Conservation (phyloP, 2,888 invertebrate species). For the Agonopterix alstromeriana region DNA sequence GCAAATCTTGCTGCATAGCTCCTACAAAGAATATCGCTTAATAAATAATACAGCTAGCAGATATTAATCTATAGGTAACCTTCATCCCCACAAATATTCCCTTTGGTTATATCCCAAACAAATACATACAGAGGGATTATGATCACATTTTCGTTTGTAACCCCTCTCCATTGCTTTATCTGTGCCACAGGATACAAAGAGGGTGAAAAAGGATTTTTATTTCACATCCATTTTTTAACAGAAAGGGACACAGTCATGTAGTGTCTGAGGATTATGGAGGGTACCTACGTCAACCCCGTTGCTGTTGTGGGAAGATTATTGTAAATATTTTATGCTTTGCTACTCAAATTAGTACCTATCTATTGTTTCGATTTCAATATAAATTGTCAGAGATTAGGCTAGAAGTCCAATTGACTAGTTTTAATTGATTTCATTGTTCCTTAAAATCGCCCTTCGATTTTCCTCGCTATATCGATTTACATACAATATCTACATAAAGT, state of each 20-base stretch:
- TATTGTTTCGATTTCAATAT: constrained; percentile 18
- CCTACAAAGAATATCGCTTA: no score
- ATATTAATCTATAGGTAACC: neutral
- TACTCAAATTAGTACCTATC: constrained; percentile 27
- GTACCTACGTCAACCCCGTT: constrained; percentile 16
- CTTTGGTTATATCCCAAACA: constrained; percentile 37
- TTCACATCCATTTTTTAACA: constrained; percentile 47
- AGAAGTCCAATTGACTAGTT: neutral
- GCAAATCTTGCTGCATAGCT: no score
- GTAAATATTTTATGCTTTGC: constrained; percentile 42
- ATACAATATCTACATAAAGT: no score
- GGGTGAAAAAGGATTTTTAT: constrained; percentile 33
- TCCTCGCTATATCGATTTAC: no score
- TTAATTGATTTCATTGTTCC: neutral
- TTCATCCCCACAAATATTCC: neutral
- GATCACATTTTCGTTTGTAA: constrained; percentile 58
- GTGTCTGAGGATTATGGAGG: constrained; percentile 39
- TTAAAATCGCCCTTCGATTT: no score
- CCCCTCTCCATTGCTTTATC: constrained; percentile 47
- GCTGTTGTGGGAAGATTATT: constrained; percentile 39
- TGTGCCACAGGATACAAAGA: constrained; percentile 21
- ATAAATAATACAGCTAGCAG: no score
- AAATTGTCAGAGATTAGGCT: neutral
- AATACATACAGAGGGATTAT: constrained; percentile 52
- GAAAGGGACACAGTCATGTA: constrained; percentile 32